Base-by-base conservation (phyloP, 2,113 vertebrate species). In the Sarotherodon lohbergeri region DNA sequence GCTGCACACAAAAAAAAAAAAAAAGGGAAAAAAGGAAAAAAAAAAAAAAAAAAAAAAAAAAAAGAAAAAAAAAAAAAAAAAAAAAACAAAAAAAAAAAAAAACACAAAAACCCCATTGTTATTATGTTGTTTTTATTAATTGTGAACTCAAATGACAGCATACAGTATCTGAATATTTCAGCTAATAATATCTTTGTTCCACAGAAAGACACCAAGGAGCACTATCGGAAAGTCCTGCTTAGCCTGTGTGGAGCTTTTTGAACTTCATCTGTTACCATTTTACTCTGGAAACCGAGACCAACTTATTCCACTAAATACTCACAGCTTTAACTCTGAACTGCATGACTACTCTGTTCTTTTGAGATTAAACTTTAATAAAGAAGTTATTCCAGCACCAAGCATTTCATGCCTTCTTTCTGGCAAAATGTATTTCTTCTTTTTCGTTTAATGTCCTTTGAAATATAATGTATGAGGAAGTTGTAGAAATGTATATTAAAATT, bases 121-220 rank as follows among this genome's bases (percentile, higher is more conserved):
- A 8, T 80, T 3, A 41, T 7, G 39, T 41, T 61, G 11, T 36
- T 54, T 80, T 36, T 19, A 85, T 3, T 19, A 16, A 29, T 39
- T 82, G 34, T 3, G 29, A 34, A 50, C 8, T 9, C 6, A 17
- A 80, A 29, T 43, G 13, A 32, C 14, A 50, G 10, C 8, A 19
- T 41, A 56, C 19, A 14, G 5, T 22, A 32, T 19, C 16, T 27
- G 17, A 14, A 16, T 14, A n/a, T 55, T 71, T 46, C 2, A 27
- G 3, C 78, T 81, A 16, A 85, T 27, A 19, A 46, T 27, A 1
- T 57, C 5, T 82, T 52, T 91, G 11, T 93, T 88, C 92, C 54
- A 91, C 95, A 99, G 98, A 95, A 96, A 71, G 97, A 99, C 95
- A 98, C 98, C 9, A 97, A 97, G 41, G 97, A 97, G 71, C 96